phyloP scores from a whole-genome alignment of 2,888 invertebrate genomes.

The Adineta ricciae region DNA sequence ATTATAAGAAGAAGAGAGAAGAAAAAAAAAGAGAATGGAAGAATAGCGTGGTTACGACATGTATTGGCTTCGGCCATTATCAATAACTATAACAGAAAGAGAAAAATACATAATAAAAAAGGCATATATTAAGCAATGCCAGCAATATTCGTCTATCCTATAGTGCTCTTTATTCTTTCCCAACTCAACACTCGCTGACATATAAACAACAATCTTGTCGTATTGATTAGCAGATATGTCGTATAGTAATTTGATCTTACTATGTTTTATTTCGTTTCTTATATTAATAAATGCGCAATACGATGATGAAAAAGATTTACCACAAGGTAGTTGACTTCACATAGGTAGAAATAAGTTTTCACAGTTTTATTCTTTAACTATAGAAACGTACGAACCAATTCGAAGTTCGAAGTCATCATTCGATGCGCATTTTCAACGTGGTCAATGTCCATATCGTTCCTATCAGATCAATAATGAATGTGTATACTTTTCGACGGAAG shows the following conservation, averaged over 20 bases:
- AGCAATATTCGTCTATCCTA: neutral
- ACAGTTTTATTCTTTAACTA: neutral
- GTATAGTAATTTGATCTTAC: neutral
- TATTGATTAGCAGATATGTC: neutral
- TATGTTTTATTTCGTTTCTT: neutral
- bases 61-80: neutral
- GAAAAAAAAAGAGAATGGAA: neutral
- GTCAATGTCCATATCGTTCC: neutral
- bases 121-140: neutral
- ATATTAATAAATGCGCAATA: neutral
- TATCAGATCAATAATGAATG: neutral
- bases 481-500: neutral
- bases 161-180: neutral
- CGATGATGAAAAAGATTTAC: neutral
- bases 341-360: neutral
- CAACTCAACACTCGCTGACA: neutral
- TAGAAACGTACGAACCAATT: neutral
- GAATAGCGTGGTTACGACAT: neutral
- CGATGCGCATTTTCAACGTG: neutral
- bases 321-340: neutral
- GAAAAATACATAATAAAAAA: neutral
- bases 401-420: neutral
- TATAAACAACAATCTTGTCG: neutral
- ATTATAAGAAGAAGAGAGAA: neutral
- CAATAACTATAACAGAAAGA: neutral